A percentile compares a stretch with the other conserved stretches of the same genome.
phyloP scores from a whole-genome alignment of 2,797 vertebrate genomes.

The Gymnothorax reevesii region DNA sequence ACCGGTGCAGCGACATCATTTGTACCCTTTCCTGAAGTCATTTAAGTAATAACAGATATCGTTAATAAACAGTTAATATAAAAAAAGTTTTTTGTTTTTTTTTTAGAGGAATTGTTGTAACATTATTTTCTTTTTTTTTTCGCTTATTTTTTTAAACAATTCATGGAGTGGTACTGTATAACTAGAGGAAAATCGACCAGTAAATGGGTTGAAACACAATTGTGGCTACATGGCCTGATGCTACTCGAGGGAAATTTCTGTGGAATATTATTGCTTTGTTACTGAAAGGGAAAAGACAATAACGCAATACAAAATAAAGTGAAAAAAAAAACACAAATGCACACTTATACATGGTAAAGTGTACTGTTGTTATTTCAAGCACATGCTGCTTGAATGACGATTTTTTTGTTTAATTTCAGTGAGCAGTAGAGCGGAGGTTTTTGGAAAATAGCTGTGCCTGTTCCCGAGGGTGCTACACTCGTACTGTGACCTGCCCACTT shows the following conservation, averaged over 20 bases:
- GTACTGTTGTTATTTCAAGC: background rate
- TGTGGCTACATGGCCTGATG: background rate
- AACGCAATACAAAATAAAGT: background rate
- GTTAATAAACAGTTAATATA: too few relatives aligned
- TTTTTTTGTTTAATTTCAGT: background rate
- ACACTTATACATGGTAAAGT: background rate
- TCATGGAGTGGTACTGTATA: too few relatives aligned
- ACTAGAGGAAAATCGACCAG: too few relatives aligned
- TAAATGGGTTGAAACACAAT: background rate
- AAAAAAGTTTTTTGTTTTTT: too few relatives aligned
- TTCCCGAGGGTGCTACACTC: constrained; percentile 8
- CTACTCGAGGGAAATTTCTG: background rate
- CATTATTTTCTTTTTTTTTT: too few relatives aligned
- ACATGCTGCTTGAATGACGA: background rate
- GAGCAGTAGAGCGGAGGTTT: background rate
- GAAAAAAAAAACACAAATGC: background rate
- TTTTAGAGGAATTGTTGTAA: too few relatives aligned
- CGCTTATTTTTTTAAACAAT: too few relatives aligned
- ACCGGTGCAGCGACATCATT: too few relatives aligned
- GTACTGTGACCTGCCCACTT: background rate
- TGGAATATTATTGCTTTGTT: background rate
- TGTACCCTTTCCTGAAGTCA: too few relatives aligned
- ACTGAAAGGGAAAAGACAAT: background rate
- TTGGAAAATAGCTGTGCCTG: background rate
- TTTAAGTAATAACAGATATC: too few relatives aligned